Evolutionary conservation across 2,113 vertebrate species (phyloP).

Genomic region (Anas platyrhynchos): DNA sequence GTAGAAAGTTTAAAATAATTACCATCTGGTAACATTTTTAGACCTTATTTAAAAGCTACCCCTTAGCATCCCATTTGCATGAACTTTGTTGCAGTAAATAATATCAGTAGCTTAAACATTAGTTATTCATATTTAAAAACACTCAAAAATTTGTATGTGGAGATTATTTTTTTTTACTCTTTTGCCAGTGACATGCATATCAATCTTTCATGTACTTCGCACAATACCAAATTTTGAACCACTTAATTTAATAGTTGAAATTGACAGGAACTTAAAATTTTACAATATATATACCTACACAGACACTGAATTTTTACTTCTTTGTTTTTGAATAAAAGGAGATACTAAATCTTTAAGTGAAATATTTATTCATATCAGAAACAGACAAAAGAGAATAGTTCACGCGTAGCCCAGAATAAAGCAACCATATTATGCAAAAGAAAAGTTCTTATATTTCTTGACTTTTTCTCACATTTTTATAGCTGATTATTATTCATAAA

Average conservation of each 20-base stretch:
- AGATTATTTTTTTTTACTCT: neutral
- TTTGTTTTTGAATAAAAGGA: constrained; percentile 38
- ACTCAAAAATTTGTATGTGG: neutral
- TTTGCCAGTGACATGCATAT: neutral
- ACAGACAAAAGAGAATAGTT: constrained; percentile 19
- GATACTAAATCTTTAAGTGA: constrained; percentile 6
- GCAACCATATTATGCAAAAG: neutral
- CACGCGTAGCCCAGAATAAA: constrained; percentile 23
- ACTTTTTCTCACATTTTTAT: constrained; percentile 14
- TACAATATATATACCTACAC: neutral
- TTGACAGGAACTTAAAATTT: constrained; percentile 12
- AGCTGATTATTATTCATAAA: constrained; percentile 26
- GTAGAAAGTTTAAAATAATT: neutral
- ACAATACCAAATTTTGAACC: neutral
- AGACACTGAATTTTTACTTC: constrained; percentile 8
- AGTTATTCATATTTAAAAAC: neutral
- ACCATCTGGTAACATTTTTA: neutral
- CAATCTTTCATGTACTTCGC: neutral
- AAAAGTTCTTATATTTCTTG: neutral
- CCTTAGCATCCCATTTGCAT: neutral
- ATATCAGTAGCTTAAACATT: neutral
- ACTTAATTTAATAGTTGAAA: constrained; percentile 29
- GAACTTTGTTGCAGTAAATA: neutral
- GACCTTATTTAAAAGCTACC: neutral
- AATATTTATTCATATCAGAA: constrained; percentile 43